Evolutionary conservation across 1,140 invertebrate species (phyloP), one percentile per base, ranked within the genome.

Genomic region (Drosophila seguyi): DNA sequence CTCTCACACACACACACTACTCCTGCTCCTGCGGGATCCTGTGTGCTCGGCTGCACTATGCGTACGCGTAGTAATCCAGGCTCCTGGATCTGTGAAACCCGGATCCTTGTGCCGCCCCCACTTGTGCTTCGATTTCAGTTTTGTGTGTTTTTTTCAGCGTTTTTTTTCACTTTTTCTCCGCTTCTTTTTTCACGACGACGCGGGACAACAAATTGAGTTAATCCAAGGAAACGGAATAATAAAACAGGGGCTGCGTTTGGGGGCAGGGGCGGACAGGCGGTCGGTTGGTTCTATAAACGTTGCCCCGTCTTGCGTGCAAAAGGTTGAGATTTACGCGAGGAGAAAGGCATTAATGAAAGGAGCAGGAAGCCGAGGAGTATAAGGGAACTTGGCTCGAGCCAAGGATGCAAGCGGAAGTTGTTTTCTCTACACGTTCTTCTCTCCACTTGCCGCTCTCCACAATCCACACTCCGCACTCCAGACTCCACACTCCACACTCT

Each of bases 171-270:
- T 36, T 20, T 55, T 34, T 11, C 44, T 42, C 50, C 7, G 27
- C 27, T 29, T 50, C 39, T 48, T 71, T 45, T 38, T 42, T 13
- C 41, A 42, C 41, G 18, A 42, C 74, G 57, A 65, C 74, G 76
- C 66, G 73, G 68, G 82, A 76, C 83, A 88, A 90, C 83, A 91
- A 90, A 90, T 90, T 91, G 87, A 90, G 87, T 90, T 86, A 90
- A 90, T 91, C 82, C 87, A 87, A 91, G 86, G 82, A 90, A 90
- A 90, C 85, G 86, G 85, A 90, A 90, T 90, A 90, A 90, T 90
- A 90, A 90, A 90, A 81, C 74, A 62, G 42, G 66, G 48, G 10
- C 50, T 53, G 50, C 50, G 18, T 31, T 31, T 42, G 18, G 50
- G 45, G 31, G 65, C 16, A 27, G 61, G 63, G 78, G 47, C 4